Conservation (phyloP, 2,888 invertebrate genomes). For the Tenthredo distinguenda region DNA sequence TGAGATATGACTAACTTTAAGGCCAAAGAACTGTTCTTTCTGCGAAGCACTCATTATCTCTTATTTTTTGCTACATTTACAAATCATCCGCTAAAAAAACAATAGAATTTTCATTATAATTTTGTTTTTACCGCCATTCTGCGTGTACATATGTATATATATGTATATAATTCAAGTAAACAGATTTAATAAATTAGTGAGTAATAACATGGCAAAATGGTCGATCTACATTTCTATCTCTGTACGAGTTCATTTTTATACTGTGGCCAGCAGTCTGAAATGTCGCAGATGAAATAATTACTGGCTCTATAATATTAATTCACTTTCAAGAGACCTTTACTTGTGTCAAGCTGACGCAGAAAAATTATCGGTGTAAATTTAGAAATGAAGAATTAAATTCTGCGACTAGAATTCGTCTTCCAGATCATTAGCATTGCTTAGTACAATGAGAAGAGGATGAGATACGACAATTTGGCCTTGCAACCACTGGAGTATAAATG, state of each 20-base stretch:
- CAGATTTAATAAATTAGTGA: conserved; percentile 34
- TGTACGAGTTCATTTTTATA: not conserved
- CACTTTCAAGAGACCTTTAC: not conserved
- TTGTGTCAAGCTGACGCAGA: not conserved
- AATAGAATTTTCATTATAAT: not conserved
- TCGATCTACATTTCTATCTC: conserved; percentile 5
- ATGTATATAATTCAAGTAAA: conserved; percentile 14
- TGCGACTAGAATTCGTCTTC: not conserved
- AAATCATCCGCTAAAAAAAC: not conserved
- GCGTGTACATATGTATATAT: not conserved
- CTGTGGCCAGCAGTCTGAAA: not conserved
- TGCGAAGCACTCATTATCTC: not conserved
- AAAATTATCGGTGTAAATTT: not conserved
- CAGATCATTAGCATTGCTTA: not conserved
- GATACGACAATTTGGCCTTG: conserved; percentile 56
- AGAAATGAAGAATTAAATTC: not conserved
- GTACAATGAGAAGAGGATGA: not conserved
- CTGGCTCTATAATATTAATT: not conserved
- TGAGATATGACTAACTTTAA: not conserved
- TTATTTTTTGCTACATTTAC: not conserved
- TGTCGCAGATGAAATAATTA: not conserved
- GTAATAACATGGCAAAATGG: conserved; percentile 17
- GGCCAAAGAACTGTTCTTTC: not conserved
- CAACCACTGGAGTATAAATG: conserved; percentile 45
- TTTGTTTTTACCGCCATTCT: conserved; percentile 1